Percentiles rank a stretch among this genome's conserved stretches.
phyloP scores from a whole-genome alignment of 2,113 vertebrate genomes.

The Corydoras sp. region DNA sequence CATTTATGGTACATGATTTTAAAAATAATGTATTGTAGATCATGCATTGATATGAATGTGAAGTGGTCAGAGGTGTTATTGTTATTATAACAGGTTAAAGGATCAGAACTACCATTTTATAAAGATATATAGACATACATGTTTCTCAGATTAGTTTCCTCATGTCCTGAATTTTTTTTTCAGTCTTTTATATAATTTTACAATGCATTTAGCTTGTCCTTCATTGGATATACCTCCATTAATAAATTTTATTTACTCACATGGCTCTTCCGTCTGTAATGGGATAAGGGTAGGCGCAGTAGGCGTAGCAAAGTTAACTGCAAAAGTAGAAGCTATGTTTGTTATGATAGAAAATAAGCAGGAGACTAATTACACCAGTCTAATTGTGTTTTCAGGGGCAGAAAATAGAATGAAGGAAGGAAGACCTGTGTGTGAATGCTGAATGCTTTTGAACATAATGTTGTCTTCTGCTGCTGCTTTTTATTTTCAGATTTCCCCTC shows the following conservation, averaged over 20 bases:
- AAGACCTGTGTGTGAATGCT: not conserved
- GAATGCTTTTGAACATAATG: not conserved
- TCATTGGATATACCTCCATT: too few species aligned
- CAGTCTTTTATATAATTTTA: not conserved
- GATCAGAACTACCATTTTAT: too few species aligned
- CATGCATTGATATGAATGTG: too few species aligned
- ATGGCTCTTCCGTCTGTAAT: not conserved
- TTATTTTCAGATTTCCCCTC: constrained; percentile 73
- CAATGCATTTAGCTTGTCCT: too few species aligned
- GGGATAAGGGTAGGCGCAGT: not conserved
- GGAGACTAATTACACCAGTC: not conserved
- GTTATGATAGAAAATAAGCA: not conserved
- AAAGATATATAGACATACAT: too few species aligned
- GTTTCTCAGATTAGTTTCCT: too few species aligned
- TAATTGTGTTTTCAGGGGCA: not conserved
- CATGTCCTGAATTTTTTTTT: not conserved
- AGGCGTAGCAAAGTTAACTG: not conserved
- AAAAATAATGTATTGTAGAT: too few species aligned
- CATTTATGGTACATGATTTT: too few species aligned
- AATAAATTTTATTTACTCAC: too few species aligned
- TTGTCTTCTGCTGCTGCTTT: constrained; percentile 2
- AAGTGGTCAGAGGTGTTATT: too few species aligned
- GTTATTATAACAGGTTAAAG: too few species aligned
- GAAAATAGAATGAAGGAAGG: not conserved
- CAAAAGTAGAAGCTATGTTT: constrained; percentile 2